Percentiles rank a stretch among this genome's conserved stretches.
These are phyloP conservation scores for Chroicocephalus ridibundus DNA, from an alignment of 2,113 vertebrate species.

Conservation along the genomic window DNA sequence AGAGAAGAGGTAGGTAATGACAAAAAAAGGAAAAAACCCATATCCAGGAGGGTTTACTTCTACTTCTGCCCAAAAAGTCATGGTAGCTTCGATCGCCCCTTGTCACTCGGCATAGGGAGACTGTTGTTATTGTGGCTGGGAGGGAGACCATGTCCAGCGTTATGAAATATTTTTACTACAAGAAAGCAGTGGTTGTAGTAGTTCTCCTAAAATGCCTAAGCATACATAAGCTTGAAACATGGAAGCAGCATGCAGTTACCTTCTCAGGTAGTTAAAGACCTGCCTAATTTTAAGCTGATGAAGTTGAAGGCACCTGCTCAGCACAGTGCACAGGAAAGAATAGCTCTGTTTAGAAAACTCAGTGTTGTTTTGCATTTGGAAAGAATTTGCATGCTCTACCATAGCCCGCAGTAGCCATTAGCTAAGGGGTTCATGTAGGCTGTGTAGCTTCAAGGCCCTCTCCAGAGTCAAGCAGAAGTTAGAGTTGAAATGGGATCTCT, in stretches of 20 bases:
- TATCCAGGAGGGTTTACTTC: neutral
- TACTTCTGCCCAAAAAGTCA: neutral
- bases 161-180: neutral
- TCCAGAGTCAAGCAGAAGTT: neutral
- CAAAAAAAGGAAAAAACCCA: rapidly evolving
- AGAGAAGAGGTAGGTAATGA: neutral
- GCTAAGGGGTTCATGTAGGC: rapidly evolving
- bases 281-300: neutral
- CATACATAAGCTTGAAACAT: neutral
- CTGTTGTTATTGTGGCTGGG: neutral
- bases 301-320: neutral
- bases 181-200: neutral
- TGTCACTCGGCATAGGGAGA: neutral
- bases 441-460: neutral
- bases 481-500: neutral
- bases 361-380: neutral
- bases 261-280: neutral
- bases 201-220: neutral
- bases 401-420: neutral
- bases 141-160: neutral
- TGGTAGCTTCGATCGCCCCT: neutral
- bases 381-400: neutral
- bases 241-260: neutral
- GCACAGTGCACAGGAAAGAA: neutral
- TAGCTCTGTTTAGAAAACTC: neutral